Percentiles rank a stretch among this genome's conserved stretches.
Evolutionary conservation across 2,113 vertebrate species (phyloP).

Genomic region (Thamnophis sirtalis): DNA sequence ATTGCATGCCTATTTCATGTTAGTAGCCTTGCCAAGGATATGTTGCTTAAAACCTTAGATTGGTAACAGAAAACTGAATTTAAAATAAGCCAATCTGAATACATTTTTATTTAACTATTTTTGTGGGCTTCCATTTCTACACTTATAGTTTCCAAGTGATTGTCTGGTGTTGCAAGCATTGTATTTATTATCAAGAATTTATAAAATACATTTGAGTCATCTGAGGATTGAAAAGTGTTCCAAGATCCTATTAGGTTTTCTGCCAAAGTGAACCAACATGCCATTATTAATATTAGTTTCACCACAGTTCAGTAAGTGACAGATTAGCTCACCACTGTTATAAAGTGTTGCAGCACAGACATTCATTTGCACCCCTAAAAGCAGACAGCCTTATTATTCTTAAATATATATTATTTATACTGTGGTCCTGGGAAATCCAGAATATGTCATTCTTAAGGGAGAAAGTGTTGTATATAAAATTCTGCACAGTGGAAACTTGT

Average conservation of each 20-base stretch:
- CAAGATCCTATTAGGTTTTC: slow-evolving; percentile 30
- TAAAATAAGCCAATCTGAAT: slow-evolving; percentile 33
- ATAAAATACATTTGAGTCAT: not conserved
- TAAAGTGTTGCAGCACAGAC: not conserved
- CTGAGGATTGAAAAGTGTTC: not conserved
- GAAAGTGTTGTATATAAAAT: not conserved
- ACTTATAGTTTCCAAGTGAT: not conserved
- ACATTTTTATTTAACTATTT: not conserved
- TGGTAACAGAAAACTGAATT: not conserved
- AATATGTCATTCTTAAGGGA: not conserved
- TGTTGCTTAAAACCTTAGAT: not conserved
- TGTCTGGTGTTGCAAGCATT: not conserved
- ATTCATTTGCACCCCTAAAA: slow-evolving; percentile 6
- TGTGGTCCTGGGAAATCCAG: not conserved
- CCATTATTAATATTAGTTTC: slow-evolving; percentile 4
- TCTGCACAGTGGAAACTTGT: not conserved
- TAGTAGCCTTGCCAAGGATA: not conserved
- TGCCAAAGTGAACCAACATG: slow-evolving; percentile 17
- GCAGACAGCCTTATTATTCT: not conserved
- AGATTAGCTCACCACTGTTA: not conserved
- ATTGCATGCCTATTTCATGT: not conserved
- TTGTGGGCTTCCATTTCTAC: slow-evolving; percentile 1
- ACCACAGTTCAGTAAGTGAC: not conserved
- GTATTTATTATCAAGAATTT: not conserved
- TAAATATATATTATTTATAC: not conserved